Evolutionary conservation across 1,140 invertebrate genomes (phyloP), one percentile per base, ranked within the genome.

Genomic region (Battus philenor): DNA sequence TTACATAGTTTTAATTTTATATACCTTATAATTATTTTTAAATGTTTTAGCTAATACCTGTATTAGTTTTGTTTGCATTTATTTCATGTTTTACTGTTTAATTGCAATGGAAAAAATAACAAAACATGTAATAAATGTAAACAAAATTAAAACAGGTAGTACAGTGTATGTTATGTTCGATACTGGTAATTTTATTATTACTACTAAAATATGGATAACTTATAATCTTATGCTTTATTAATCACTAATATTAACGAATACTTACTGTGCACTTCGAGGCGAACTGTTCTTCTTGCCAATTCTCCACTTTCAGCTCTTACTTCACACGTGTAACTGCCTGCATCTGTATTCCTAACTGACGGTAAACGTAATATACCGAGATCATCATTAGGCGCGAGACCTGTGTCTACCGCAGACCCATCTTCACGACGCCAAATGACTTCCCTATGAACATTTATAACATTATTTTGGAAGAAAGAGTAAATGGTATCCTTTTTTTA

Each of bases 261-360:
- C 79, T 79, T 71, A 85, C 81, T 86, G 48, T 86, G 81, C n/a
- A 86, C 68, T 51, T 82, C 79, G 29, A 86, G 55, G 7, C 76
- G 62, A 16, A 86, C 71, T n/a, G 74, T 76, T 53, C 81, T 61
- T 48, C 78, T 60, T 9, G 81, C 81, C 6, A 83, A 44, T 49
- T 85, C 81, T 1, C 81, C 81, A 49, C 74, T 77, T 41, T 83
- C 79, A 11, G 77, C 79, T 32, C 69, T 59, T 0, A 85, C 79
- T 70, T 83, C 79, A 55, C 81, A 85, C 22, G 79, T 80, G 18
- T 85, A 85, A 47, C 61, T 71, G 12, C 81, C 81, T 6, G 71
- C 68, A 17, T 60, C 53, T 0, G 69, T 46, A 49, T 71, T 71
- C 47, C 75, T 66, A 0, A 85, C 46, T 17, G 75, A 66, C 39